Conservation (phyloP, 2,113 vertebrate species). For the Calonectris borealis region DNA sequence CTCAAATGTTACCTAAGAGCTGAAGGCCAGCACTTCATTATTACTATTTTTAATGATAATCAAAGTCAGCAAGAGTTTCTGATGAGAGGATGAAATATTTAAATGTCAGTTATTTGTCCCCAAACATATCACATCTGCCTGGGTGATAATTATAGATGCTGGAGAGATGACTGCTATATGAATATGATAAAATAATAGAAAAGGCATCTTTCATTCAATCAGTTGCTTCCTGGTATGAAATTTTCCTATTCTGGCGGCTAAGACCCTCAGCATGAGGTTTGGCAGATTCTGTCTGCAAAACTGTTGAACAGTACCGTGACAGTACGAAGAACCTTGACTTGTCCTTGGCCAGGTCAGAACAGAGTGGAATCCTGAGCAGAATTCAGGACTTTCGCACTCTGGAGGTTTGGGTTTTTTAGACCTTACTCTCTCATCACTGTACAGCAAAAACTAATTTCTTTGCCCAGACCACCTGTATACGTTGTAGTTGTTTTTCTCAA, state of each 20-base stretch:
- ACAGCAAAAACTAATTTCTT: background rate
- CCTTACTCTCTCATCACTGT: background rate
- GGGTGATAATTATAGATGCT: background rate
- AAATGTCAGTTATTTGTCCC: background rate
- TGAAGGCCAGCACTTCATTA: background rate
- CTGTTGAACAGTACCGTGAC: background rate
- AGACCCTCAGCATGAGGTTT: background rate
- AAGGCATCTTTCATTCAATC: conserved; percentile 10
- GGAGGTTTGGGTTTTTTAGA: background rate
- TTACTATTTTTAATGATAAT: background rate
- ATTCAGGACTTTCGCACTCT: background rate
- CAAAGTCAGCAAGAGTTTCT: background rate
- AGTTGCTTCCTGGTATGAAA: background rate
- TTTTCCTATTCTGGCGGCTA: background rate
- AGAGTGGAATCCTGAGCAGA: background rate
- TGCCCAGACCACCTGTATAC: background rate
- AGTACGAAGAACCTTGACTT: background rate
- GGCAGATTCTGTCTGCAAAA: background rate
- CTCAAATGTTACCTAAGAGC: background rate
- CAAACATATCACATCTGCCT: conserved; percentile 5
- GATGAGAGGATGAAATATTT: background rate
- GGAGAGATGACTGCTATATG: conserved; percentile 38
- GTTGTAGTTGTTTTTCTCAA: background rate
- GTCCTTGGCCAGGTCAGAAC: background rate
- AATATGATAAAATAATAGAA: conserved; percentile 29